Evolutionary conservation across 2,888 invertebrate genomes (phyloP).

Genomic region (Torymus tubicola): DNA sequence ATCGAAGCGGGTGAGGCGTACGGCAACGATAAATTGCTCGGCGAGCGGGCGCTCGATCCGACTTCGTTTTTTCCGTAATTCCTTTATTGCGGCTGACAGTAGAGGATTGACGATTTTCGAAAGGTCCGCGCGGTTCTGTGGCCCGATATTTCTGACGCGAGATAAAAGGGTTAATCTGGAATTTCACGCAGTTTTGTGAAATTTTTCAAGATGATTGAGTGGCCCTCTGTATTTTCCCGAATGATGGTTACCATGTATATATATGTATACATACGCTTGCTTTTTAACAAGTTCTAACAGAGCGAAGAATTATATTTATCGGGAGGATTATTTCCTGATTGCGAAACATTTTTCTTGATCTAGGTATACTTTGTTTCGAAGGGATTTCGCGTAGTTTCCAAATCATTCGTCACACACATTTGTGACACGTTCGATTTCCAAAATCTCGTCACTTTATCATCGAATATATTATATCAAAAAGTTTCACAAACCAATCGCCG

Average conservation of each 20-base stretch:
- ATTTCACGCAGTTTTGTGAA: constrained; percentile 16
- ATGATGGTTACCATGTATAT: too few relatives aligned
- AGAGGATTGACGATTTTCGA: constrained; percentile 51
- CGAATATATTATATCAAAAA: too few relatives aligned
- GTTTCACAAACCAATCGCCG: too few relatives aligned
- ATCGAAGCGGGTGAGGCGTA: neutral
- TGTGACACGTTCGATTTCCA: too few relatives aligned
- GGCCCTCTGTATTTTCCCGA: neutral
- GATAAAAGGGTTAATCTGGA: constrained; percentile 24
- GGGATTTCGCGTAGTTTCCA: too few relatives aligned
- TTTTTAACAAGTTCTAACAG: neutral
- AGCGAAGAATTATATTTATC: too few relatives aligned
- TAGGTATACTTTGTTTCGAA: too few relatives aligned
- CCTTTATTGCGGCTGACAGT: constrained; percentile 53
- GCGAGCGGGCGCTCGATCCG: constrained; percentile 21
- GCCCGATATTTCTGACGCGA: constrained; percentile 32
- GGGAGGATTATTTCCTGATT: too few relatives aligned
- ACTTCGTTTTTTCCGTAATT: constrained; percentile 50
- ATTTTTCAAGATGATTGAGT: constrained; percentile 23
- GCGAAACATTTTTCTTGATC: too few relatives aligned
- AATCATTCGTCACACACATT: too few relatives aligned
- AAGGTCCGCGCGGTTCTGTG: neutral
- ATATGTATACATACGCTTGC: too few relatives aligned
- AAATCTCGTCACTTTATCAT: too few relatives aligned
- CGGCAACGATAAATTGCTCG: constrained; percentile 44